These are phyloP conservation scores for Phymatocera aterrima DNA, from an alignment of 2,888 invertebrate species.

Conservation along the genomic window DNA sequence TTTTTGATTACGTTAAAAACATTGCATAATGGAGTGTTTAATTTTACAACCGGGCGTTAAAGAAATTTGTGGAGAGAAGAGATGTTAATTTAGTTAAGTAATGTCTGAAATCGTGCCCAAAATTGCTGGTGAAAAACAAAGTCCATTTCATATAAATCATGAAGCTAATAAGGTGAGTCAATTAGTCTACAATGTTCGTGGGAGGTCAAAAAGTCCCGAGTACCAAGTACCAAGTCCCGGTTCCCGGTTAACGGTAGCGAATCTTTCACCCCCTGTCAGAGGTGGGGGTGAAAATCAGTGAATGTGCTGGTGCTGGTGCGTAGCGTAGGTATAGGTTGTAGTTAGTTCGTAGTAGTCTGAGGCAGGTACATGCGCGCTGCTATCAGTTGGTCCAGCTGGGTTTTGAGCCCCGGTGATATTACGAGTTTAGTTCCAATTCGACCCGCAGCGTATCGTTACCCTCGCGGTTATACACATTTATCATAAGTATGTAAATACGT, in stretches of 20 bases:
- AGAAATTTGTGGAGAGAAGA: no score
- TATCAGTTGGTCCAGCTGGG: slow-evolving; percentile 33
- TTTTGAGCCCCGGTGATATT: slow-evolving; percentile 39
- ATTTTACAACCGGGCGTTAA: no score
- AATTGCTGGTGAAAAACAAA: no score
- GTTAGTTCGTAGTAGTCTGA: slow-evolving; percentile 16
- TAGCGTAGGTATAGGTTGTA: not conserved
- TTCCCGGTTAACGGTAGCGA: not conserved
- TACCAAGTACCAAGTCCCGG: not conserved
- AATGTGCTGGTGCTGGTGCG: not conserved
- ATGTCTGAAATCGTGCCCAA: no score
- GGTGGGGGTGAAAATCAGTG: no score
- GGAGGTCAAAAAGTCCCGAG: not conserved
- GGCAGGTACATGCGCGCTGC: slow-evolving; percentile 37
- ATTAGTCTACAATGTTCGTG: not conserved
- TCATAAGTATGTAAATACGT: slow-evolving; percentile 23
- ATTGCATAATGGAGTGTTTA: no score
- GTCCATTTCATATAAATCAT: no score
- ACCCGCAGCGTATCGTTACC: slow-evolving; percentile 55
- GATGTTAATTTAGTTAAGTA: no score
- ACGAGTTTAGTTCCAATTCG: slow-evolving; percentile 52
- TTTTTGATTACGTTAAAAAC: no score
- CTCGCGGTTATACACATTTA: slow-evolving; percentile 31
- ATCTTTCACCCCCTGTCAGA: slow-evolving; percentile 29
- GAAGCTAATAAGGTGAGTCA: no score